Percentiles rank a stretch among this genome's conserved stretches.
These are phyloP conservation scores for Antechinus flavipes DNA, from an alignment of 2,113 vertebrate genomes.

Conservation along the genomic window DNA sequence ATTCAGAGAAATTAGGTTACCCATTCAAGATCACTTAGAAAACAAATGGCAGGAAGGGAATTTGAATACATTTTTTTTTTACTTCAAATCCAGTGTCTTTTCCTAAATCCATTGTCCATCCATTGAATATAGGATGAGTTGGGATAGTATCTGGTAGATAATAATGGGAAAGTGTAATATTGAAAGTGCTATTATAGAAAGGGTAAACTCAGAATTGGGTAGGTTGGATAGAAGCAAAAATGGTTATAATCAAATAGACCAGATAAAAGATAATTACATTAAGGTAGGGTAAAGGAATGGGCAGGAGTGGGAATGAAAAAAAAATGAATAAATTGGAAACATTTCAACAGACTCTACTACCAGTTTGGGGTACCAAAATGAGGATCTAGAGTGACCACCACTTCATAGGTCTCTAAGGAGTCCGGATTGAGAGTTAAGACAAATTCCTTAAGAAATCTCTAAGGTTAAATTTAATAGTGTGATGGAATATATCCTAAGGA, in stretches of 20 bases:
- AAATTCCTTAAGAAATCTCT: background rate
- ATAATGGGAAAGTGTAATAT: background rate
- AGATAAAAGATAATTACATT: constrained; percentile 11
- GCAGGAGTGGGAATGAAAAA: background rate
- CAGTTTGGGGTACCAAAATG: background rate
- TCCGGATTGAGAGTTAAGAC: background rate
- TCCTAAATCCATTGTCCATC: background rate
- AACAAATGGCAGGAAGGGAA: background rate
- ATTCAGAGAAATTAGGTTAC: background rate
- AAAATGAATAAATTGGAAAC: background rate
- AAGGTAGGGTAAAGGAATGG: background rate
- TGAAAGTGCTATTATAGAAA: constrained; percentile 22
- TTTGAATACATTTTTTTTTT: background rate
- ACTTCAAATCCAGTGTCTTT: background rate
- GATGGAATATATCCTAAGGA: background rate
- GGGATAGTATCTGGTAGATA: constrained; percentile 22
- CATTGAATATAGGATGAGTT: background rate
- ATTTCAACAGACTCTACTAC: background rate
- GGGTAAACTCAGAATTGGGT: background rate
- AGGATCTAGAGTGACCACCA: background rate
- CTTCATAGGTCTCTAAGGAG: background rate
- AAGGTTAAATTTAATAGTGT: background rate
- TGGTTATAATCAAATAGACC: background rate
- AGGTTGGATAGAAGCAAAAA: constrained; percentile 2
- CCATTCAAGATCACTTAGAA: background rate